Conservation (phyloP, 2,797 vertebrate species). For the Sebastiscus tertius region DNA sequence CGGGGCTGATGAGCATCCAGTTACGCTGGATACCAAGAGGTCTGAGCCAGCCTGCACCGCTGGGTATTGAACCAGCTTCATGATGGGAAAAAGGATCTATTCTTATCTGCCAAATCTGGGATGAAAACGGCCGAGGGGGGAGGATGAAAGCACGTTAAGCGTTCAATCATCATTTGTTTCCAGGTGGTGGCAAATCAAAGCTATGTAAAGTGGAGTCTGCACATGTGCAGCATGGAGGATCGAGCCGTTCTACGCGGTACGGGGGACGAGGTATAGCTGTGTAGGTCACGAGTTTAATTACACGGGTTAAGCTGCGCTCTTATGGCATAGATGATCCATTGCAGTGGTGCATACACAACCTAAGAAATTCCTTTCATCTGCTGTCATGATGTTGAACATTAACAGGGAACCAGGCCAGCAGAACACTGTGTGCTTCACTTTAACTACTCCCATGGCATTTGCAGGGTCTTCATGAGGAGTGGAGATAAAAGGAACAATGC, state of each 20-base stretch:
- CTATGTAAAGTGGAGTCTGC: neutral
- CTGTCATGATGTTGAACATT: conserved; percentile 30
- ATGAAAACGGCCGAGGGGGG: conserved; percentile 33
- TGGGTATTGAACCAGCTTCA: conserved; percentile 14
- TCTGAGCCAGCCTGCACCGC: conserved; percentile 7
- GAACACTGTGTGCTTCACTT: conserved; percentile 44
- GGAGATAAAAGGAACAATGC: conserved; percentile 64
- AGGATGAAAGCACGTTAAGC: conserved; percentile 11
- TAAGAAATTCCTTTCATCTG: conserved; percentile 36
- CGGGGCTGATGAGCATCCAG: conserved; percentile 50
- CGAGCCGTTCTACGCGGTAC: neutral
- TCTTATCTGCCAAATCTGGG: conserved; percentile 44
- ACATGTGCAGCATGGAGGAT: neutral
- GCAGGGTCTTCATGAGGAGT: conserved; percentile 55
- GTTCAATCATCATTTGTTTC: conserved; percentile 43
- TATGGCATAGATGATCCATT: conserved; percentile 17
- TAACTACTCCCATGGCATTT: conserved; percentile 62
- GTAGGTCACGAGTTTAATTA: conserved; percentile 38
- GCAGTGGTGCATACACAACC: conserved; percentile 3
- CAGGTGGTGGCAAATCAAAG: conserved; percentile 3
- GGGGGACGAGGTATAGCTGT: neutral
- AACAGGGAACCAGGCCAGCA: conserved; percentile 26
- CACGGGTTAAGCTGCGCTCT: conserved; percentile 13
- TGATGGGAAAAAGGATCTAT: conserved; percentile 21
- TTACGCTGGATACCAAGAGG: conserved; percentile 5